Percentiles rank a stretch among this genome's conserved stretches.
phyloP scores from a whole-genome alignment of 2,888 invertebrate species.

The Ophion slaviceki region DNA sequence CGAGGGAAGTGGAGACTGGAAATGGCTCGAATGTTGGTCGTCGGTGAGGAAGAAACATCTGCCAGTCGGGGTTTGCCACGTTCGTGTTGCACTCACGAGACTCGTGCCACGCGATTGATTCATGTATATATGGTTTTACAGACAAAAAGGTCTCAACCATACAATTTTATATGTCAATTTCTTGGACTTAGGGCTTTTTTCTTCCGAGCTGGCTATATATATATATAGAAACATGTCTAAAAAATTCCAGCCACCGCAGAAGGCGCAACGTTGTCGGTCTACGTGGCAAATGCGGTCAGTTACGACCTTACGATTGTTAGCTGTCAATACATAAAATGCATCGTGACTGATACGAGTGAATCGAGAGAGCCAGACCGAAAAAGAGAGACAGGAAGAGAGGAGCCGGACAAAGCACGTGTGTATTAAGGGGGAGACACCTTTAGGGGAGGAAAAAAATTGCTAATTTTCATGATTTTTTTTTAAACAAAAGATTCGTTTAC shows the following conservation, averaged over 20 bases:
- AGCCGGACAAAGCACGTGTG: no score
- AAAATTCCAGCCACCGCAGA: no score
- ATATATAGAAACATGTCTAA: no score
- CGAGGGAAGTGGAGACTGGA: constrained; percentile 35
- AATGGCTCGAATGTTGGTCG: constrained; percentile 50
- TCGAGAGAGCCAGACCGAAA: background rate
- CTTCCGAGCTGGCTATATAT: background rate
- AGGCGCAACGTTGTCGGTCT: no score
- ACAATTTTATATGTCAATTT: background rate
- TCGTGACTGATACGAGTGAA: constrained; percentile 11
- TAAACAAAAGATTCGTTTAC: no score
- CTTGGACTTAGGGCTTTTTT: background rate
- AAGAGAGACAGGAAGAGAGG: no score
- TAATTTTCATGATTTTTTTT: no score
- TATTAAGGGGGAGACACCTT: no score
- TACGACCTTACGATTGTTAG: background rate
- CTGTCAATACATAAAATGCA: background rate
- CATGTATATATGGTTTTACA: constrained; percentile 26
- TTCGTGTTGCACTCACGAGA: constrained; percentile 50
- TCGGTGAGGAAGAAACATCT: constrained; percentile 68
- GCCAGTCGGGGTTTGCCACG: constrained; percentile 59
- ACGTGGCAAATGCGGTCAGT: background rate
- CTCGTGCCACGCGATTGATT: constrained; percentile 67
- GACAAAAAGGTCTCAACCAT: background rate
- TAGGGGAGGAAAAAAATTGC: no score